A percentile compares a stretch with the other conserved stretches of the same genome.
Conservation (phyloP, 2,113 vertebrate genomes). For the Gnathonemus longibarbis region DNA sequence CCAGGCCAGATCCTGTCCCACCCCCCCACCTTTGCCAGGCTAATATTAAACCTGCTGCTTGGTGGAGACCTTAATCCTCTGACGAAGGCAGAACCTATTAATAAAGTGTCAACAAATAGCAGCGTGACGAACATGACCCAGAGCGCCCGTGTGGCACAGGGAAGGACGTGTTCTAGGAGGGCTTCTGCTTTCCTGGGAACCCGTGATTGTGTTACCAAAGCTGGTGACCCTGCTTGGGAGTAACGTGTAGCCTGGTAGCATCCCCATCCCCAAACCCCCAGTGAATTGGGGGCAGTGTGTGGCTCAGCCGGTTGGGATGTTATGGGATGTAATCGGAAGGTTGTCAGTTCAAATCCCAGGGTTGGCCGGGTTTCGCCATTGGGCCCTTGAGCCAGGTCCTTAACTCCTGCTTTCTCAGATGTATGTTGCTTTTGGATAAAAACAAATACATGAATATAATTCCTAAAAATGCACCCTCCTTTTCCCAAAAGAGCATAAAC, state of each 20-base stretch:
- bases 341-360: neutral
- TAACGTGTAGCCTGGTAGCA: neutral
- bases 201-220: neutral
- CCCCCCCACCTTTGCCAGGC: neutral
- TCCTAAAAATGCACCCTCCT: neutral
- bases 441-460: neutral
- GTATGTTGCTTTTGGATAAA: neutral
- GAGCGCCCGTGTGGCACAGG: conserved; percentile 13
- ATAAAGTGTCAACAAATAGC: conserved; percentile 56
- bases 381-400: neutral
- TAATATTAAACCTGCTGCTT: conserved; percentile 29
- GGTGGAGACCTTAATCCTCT: conserved; percentile 52
- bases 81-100: conserved; percentile 52
- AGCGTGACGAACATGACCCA: conserved; percentile 53
- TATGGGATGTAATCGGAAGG: neutral
- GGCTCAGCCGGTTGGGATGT: neutral
- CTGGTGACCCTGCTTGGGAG: neutral
- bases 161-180: neutral
- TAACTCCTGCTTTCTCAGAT: neutral
- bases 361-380: neutral
- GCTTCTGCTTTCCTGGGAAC: neutral
- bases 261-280: neutral
- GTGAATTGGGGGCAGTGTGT: neutral
- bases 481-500: neutral
- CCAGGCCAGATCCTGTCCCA: neutral